phyloP scores from a whole-genome alignment of 2,797 vertebrate genomes.

The Anabas testudineus region DNA sequence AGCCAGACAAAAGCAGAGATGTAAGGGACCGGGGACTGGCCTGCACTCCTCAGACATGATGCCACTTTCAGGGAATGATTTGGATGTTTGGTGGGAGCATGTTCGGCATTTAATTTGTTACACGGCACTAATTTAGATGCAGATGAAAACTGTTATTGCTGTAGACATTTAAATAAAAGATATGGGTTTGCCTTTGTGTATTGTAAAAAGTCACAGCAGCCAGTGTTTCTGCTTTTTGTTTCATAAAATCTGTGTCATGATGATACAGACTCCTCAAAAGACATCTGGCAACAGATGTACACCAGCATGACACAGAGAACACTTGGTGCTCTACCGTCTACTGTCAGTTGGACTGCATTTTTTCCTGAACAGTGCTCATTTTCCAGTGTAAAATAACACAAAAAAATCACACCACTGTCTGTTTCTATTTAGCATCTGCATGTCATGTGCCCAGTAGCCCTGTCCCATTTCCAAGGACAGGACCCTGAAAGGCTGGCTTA shows the following conservation, averaged over 20 bases:
- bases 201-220: not conserved
- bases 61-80: slow-evolving; percentile 55
- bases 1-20: slow-evolving; percentile 68
- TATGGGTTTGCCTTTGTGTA: not conserved
- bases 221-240: not conserved
- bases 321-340: not conserved
- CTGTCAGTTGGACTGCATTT: not conserved
- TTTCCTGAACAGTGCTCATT: not conserved
- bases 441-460: slow-evolving; percentile 13
- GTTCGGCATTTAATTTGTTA: not conserved
- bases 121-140: not conserved
- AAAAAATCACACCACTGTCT: slow-evolving; percentile 10
- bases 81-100: slow-evolving; percentile 7
- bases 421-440: not conserved
- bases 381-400: not conserved
- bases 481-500: slow-evolving; percentile 14
- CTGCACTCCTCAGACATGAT: slow-evolving; percentile 41
- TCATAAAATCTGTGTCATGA: slow-evolving; percentile 6
- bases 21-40: slow-evolving; percentile 51
- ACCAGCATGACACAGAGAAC: slow-evolving; percentile 9
- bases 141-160: no score
- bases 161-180: not conserved
- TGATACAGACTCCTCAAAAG: slow-evolving; percentile 9
- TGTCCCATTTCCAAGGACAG: slow-evolving; percentile 30
- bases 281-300: slow-evolving; percentile 4